phyloP scores from a whole-genome alignment of 2,113 vertebrate genomes.

The Entelurus aequoreus region DNA sequence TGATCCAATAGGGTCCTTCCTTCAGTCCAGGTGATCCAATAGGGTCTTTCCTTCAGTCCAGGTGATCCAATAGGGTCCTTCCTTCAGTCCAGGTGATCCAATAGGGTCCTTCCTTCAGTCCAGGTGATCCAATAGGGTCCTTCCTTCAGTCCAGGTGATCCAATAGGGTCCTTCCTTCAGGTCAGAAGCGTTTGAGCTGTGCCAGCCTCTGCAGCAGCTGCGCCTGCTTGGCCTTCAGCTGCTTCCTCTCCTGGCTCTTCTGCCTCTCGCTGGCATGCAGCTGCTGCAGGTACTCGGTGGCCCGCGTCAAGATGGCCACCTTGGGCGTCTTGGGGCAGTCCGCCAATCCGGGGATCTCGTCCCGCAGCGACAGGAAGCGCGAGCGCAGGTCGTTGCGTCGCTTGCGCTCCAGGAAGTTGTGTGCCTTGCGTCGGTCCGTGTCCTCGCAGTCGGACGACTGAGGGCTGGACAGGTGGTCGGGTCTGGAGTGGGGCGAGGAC shows the following conservation, averaged over 20 bases:
- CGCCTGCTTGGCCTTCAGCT: slow-evolving; percentile 78
- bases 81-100: no score
- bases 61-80: no score
- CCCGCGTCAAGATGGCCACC: slow-evolving; percentile 90
- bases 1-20: slow-evolving; percentile 27
- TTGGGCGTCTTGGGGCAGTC: slow-evolving; percentile 90
- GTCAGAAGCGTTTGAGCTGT: slow-evolving; percentile 81
- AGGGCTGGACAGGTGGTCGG: slow-evolving; percentile 58
- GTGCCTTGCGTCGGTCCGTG: slow-evolving; percentile 88
- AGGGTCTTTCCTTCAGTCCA: no score
- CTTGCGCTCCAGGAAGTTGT: slow-evolving; percentile 93
- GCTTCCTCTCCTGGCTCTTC: slow-evolving; percentile 82
- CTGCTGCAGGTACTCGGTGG: slow-evolving; percentile 85
- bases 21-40: no score
- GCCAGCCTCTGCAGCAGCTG: slow-evolving; percentile 85
- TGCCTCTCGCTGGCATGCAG: slow-evolving; percentile 78
- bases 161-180: slow-evolving; percentile 14
- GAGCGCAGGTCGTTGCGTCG: slow-evolving; percentile 91
- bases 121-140: slow-evolving; percentile 44
- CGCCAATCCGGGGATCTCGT: slow-evolving; percentile 86
- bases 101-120: slow-evolving; percentile 1
- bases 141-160: slow-evolving; percentile 33
- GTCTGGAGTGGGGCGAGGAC: slow-evolving; percentile 31
- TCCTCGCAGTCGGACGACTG: slow-evolving; percentile 89
- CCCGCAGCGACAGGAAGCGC: slow-evolving; percentile 85